Conservation (phyloP, 2,888 invertebrate species). For the Agriopis marginaria region DNA sequence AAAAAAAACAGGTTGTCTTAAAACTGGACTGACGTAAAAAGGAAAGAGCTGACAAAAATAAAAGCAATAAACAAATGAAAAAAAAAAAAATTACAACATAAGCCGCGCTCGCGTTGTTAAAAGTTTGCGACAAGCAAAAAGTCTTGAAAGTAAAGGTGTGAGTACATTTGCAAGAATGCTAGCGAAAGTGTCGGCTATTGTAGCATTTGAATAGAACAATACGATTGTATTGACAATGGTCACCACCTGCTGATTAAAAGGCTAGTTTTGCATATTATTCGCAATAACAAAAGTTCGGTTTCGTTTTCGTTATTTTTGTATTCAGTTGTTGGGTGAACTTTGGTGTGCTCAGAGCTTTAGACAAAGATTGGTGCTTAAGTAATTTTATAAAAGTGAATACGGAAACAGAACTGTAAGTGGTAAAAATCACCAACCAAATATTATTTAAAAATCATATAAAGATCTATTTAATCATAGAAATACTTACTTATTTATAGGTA, state of each 20-base stretch:
- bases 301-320: constrained; percentile 67
- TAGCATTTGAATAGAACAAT: constrained; percentile 56
- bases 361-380: not conserved
- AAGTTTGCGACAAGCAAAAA: constrained; percentile 39
- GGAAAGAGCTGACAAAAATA: not conserved
- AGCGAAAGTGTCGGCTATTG: constrained; percentile 74
- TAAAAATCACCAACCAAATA: not conserved
- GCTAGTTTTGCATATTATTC: constrained; percentile 80
- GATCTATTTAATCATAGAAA: too few species aligned
- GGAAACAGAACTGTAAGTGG: not conserved
- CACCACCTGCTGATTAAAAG: constrained; percentile 73
- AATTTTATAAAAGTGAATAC: not conserved
- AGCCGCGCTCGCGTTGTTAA: not conserved
- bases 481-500: too few species aligned
- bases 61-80: constrained; percentile 23
- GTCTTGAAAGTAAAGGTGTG: constrained; percentile 71
- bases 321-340: constrained; percentile 64
- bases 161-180: constrained; percentile 67
- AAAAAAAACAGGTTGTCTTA: constrained; percentile 6
- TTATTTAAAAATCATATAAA: too few species aligned
- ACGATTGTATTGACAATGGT: constrained; percentile 58
- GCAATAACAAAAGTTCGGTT: constrained; percentile 64
- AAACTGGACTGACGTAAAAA: constrained; percentile 3
- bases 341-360: constrained; percentile 51
- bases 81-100: not conserved